Percentiles rank a stretch among this genome's conserved stretches.
Conservation (phyloP, 2,888 invertebrate species). For the Hyles lineata region DNA sequence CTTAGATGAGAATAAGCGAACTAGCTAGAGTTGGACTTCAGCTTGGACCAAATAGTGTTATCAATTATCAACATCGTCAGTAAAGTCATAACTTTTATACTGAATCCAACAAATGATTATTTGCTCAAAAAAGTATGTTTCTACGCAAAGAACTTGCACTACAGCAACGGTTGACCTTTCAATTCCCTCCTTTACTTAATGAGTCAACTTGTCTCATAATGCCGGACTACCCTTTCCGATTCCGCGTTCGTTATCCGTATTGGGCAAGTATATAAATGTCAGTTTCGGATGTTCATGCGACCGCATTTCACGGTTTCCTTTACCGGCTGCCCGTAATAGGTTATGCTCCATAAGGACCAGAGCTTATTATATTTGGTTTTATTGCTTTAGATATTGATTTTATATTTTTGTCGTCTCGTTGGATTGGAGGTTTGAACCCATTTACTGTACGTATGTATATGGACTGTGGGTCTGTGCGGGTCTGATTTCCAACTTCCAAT, state of each 20-base stretch:
- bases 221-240: conserved; percentile 25
- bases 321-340: neutral
- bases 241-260: conserved; percentile 25
- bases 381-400: neutral
- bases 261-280: conserved; percentile 20
- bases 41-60: too few species aligned
- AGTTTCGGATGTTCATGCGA: conserved; percentile 24
- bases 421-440: neutral
- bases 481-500: too few species aligned
- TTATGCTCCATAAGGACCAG: neutral
- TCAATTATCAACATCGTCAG: too few species aligned
- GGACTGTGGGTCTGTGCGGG: too few species aligned
- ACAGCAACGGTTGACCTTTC: conserved; percentile 15
- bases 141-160: neutral
- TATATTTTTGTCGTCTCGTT: neutral
- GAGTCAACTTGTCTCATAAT: conserved; percentile 14
- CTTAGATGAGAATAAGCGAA: too few species aligned
- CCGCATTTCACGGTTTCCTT: conserved; percentile 24
- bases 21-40: too few species aligned
- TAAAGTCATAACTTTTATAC: too few species aligned
- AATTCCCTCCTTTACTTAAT: conserved; percentile 9
- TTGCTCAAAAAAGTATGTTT: neutral
- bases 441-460: neutral
- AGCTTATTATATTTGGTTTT: neutral
- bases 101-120: too few species aligned